Base-by-base conservation (phyloP, 2,888 invertebrate genomes). In the Agrilus mali region DNA sequence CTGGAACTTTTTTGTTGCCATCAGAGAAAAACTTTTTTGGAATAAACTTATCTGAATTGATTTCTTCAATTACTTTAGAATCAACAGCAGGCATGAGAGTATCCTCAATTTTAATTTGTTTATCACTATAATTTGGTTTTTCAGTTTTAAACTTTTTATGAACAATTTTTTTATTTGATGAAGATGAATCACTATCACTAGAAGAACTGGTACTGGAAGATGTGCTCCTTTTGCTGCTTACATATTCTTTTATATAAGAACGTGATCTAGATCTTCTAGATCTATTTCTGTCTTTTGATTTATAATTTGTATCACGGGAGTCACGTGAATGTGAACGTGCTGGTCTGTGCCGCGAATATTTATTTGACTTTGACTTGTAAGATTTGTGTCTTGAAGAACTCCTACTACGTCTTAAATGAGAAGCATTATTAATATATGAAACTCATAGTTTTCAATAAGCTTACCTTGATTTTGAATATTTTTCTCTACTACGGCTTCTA, bases 41-140 rank as follows among this genome's bases (percentile, higher is more conserved):
- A 8, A 73, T 69, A 63, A 85, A 86, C 12, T 72, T 70, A 47
- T 85, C 82, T 47, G 72, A 74, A 55, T 86, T 84, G 34, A 85
- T 74, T 56, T 82, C 80, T 2, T 77, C 78, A n/a, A 85, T 57
- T 7, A 79, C 64, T 51, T 77, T 73, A 44, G 67, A 65, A 49
- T 77, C 75, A 49, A 74, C 68, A 36, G 72, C 71, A 35, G 71
- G 69, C 0, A 71, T 71, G 69, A 72, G 71, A 2, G 15, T 32
- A 33, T 49, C 48, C 38, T 50, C 45, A 22, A 41, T 42, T 40
- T 47, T 40, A 12, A 32, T 13, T 34, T 44, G 38, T 33, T 33
- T 13, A 20, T 43, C 40, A 15, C 38, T 33, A 8, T 39, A 39
- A 36, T 44, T 40, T 32, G 32, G 13, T 5, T 27, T 47, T 27